Evolutionary conservation across 2,113 vertebrate species (phyloP).

Genomic region (Notarius lentiginosus): DNA sequence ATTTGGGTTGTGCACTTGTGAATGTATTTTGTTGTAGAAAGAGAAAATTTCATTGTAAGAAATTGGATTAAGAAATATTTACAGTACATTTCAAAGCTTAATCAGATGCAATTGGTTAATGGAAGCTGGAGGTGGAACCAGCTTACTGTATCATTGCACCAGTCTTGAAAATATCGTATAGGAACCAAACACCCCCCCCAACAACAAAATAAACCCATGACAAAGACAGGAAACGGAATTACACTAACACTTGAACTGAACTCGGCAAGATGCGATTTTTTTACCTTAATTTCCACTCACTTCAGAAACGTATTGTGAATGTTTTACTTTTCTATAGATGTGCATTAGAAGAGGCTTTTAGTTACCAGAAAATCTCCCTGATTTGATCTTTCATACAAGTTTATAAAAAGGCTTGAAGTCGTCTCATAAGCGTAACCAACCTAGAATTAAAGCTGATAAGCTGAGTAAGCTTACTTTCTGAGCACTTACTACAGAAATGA

Average conservation of each 20-base stretch:
- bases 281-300: constrained; percentile 19
- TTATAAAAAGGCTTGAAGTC: not conserved
- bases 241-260: constrained; percentile 37
- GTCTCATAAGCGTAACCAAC: constrained; percentile 16
- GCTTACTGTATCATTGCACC: constrained; percentile 37
- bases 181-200: constrained; percentile 21
- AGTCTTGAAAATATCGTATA: constrained; percentile 42
- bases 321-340: constrained; percentile 16
- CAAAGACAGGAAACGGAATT: constrained; percentile 17
- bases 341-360: constrained; percentile 40
- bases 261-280: constrained; percentile 1
- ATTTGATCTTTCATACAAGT: constrained; percentile 28
- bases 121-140: constrained; percentile 19
- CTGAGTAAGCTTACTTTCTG: constrained; percentile 10
- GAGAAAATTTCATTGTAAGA: constrained; percentile 52
- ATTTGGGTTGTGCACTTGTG: constrained; percentile 50
- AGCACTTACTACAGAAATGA: constrained; percentile 31
- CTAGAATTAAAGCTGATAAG: constrained; percentile 22
- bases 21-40: constrained; percentile 51
- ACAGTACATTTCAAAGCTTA: constrained; percentile 48
- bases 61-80: constrained; percentile 55
- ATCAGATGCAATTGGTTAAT: constrained; percentile 29
- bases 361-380: constrained; percentile 46
- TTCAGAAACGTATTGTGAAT: constrained; percentile 45
- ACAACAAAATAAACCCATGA: not conserved